phyloP scores from a whole-genome alignment of 2,888 invertebrate genomes.

The Hypomecis atomaria region DNA sequence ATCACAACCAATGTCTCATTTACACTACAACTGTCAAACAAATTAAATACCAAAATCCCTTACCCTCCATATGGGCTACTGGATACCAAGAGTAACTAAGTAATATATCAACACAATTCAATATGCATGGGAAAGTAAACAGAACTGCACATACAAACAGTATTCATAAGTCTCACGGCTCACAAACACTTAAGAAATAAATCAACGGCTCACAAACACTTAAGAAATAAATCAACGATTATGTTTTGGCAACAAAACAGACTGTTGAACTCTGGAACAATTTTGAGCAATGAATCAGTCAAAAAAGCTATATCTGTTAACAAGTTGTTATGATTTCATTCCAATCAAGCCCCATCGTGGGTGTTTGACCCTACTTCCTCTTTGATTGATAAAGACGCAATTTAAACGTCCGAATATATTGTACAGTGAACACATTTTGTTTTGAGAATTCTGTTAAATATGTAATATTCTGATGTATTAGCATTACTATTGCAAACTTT shows the following conservation, averaged over 20 bases:
- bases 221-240: conserved; percentile 3
- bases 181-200: conserved; percentile 9
- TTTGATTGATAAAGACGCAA: conserved; percentile 51
- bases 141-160: conserved; percentile 20
- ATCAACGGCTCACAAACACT: conserved; percentile 7
- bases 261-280: conserved; percentile 26
- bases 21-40: too few relatives aligned
- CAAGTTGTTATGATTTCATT: conserved; percentile 35
- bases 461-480: too few relatives aligned
- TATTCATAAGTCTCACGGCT: conserved; percentile 18
- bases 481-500: too few relatives aligned
- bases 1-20: too few relatives aligned
- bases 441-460: conserved; percentile 6
- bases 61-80: too few relatives aligned
- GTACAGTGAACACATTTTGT: conserved; percentile 4
- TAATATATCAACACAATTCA: background rate
- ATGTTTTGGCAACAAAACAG: conserved; percentile 16
- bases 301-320: conserved; percentile 12
- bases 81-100: background rate
- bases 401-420: conserved; percentile 37
- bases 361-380: conserved; percentile 66
- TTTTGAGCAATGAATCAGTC: conserved; percentile 20
- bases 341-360: conserved; percentile 51
- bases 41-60: too few relatives aligned
- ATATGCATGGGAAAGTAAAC: conserved; percentile 7